Percentiles rank a stretch among this genome's conserved stretches.
These are phyloP conservation scores for Coptodon rendalli DNA, from an alignment of 2,113 vertebrate species.

Conservation along the genomic window DNA sequence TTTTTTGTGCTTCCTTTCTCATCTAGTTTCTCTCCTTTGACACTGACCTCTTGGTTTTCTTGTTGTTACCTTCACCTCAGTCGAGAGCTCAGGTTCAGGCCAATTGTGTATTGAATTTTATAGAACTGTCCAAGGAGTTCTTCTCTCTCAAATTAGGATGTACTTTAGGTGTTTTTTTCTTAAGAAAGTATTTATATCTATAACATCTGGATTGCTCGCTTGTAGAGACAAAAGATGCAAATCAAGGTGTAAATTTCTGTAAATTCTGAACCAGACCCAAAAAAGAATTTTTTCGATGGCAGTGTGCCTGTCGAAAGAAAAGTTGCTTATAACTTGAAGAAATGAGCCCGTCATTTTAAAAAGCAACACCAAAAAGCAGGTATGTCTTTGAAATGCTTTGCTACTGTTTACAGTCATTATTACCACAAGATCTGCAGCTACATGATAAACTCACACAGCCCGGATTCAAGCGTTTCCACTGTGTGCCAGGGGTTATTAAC, in stretches of 20 bases:
- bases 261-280: neutral
- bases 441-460: neutral
- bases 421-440: neutral
- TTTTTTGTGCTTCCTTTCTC: neutral
- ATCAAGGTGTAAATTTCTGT: neutral
- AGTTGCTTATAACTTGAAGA: neutral
- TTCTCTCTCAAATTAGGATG: neutral
- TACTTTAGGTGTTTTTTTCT: neutral
- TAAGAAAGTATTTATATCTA: neutral
- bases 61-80: neutral
- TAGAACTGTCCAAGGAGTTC: neutral
- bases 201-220: neutral
- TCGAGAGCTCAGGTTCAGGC: neutral
- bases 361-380: neutral
- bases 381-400: neutral
- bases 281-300: neutral
- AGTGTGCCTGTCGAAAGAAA: neutral
- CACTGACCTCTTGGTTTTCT: neutral
- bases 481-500: neutral
- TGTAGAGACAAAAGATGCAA: neutral
- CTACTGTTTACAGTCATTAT: neutral
- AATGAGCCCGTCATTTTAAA: neutral
- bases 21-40: neutral
- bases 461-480: neutral
- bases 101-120: neutral